Conservation (phyloP, 2,888 invertebrate species). For the Opisthograptis luteolata region DNA sequence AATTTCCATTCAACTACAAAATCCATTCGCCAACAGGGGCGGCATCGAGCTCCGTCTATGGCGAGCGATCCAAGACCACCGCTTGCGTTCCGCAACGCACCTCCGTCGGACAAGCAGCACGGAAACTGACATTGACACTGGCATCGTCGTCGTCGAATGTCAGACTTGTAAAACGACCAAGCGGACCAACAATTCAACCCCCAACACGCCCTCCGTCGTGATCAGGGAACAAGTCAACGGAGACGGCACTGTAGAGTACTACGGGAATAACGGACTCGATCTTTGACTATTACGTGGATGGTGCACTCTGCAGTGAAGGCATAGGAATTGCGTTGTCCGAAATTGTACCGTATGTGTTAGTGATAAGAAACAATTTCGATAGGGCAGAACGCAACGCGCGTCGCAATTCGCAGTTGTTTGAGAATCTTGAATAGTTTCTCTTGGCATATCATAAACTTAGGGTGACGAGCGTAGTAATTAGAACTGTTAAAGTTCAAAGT, state of each 20-base stretch:
- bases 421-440: too few relatives aligned
- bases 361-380: not conserved
- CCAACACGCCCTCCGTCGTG: constrained; percentile 67
- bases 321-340: not conserved
- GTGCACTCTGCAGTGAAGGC: constrained; percentile 76
- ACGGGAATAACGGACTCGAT: constrained; percentile 62
- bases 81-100: constrained; percentile 59
- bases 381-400: too few relatives aligned
- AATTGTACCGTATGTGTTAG: not conserved
- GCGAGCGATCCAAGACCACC: constrained; percentile 89
- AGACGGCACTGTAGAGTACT: constrained; percentile 59
- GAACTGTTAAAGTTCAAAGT: too few relatives aligned
- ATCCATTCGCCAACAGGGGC: constrained; percentile 80
- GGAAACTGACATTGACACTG: constrained; percentile 75
- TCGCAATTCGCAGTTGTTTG: too few relatives aligned
- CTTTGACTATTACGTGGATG: constrained; percentile 81
- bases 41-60: constrained; percentile 94
- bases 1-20: constrained; percentile 9
- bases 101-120: constrained; percentile 72
- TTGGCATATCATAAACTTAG: too few relatives aligned
- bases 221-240: constrained; percentile 68
- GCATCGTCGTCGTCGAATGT: constrained; percentile 76
- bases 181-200: constrained; percentile 40
- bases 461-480: too few relatives aligned
- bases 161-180: constrained; percentile 62